A percentile compares a stretch with the other conserved stretches of the same genome.
phyloP scores from a whole-genome alignment of 2,797 vertebrate species.

The Miichthys miiuy region DNA sequence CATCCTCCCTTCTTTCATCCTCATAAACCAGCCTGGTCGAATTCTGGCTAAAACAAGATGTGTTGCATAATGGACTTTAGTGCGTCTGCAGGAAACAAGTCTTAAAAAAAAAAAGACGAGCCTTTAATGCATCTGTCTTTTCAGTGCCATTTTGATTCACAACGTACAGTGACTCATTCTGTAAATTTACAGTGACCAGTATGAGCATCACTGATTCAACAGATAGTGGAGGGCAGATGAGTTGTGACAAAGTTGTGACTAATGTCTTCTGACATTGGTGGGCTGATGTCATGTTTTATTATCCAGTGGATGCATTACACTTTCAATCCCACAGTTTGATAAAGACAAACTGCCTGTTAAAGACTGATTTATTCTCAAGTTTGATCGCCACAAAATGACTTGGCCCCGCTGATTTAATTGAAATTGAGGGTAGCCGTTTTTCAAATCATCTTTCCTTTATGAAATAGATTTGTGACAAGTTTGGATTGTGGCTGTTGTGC shows the following conservation, averaged over 20 bases:
- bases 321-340: constrained; percentile 48
- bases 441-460: constrained; percentile 24
- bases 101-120: constrained; percentile 21
- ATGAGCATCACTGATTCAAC: constrained; percentile 62
- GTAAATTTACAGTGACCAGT: constrained; percentile 17
- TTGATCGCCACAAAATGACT: constrained; percentile 45
- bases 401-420: constrained; percentile 32
- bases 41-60: constrained; percentile 41
- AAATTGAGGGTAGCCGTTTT: constrained; percentile 22
- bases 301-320: constrained; percentile 33
- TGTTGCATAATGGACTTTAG: constrained; percentile 24
- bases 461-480: constrained; percentile 55
- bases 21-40: constrained; percentile 15
- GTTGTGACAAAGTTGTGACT: constrained; percentile 76
- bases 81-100: constrained; percentile 32
- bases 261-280: constrained; percentile 71
- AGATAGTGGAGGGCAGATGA: constrained; percentile 63
- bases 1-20: constrained; percentile 11
- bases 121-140: constrained; percentile 30
- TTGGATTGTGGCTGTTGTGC: constrained; percentile 57
- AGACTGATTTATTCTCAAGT: constrained; percentile 37
- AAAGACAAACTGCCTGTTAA: constrained; percentile 52
- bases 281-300: constrained; percentile 75
- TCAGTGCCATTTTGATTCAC: constrained; percentile 31
- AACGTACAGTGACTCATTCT: constrained; percentile 9